A percentile compares a stretch with the other conserved stretches of the same genome.
Evolutionary conservation across 2,113 vertebrate genomes (phyloP).

Genomic region (Fulmarus glacialis): DNA sequence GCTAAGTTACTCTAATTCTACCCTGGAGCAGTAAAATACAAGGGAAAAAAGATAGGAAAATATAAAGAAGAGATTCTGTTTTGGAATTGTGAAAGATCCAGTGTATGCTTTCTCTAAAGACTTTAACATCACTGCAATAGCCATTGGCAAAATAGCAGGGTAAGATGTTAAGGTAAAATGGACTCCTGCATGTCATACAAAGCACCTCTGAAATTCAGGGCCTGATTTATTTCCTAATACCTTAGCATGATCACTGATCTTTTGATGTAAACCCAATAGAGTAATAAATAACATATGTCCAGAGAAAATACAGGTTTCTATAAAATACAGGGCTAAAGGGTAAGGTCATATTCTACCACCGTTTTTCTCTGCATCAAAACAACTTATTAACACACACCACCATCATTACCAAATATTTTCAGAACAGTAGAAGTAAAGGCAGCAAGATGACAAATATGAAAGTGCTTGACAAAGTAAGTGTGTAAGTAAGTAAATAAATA

Average conservation of each 20-base stretch:
- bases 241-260: background rate
- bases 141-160: background rate
- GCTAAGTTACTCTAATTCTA: background rate
- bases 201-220: background rate
- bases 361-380: background rate
- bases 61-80: background rate
- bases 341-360: background rate
- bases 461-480: background rate
- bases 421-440: background rate
- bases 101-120: constrained; percentile 10
- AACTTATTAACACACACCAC: background rate
- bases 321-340: background rate
- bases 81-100: background rate
- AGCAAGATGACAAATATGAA: background rate
- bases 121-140: background rate
- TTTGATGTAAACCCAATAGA: constrained; percentile 25
- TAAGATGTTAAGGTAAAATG: constrained; percentile 4
- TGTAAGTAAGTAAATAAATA: background rate
- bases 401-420: background rate
- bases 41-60: background rate
- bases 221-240: constrained; percentile 31
- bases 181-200: background rate
- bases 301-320: background rate
- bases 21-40: background rate
- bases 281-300: background rate